Percentiles rank a stretch among this genome's conserved stretches.
Conservation (phyloP, 1,140 invertebrate species). For the Oreohelix idahoensis region DNA sequence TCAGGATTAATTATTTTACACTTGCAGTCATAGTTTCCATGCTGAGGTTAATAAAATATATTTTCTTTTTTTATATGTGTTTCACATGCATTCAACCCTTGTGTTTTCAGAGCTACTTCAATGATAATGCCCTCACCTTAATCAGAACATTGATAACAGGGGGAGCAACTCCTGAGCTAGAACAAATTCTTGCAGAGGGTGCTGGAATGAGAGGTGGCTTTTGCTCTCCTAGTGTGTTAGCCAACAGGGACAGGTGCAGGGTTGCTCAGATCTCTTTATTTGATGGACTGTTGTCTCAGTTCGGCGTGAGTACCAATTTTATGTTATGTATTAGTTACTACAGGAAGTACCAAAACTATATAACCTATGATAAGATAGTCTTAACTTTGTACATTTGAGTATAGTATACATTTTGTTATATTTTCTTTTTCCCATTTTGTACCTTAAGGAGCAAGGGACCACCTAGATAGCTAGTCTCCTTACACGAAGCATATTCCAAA, state of each 20-base stretch:
- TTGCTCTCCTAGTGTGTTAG: conserved; percentile 94
- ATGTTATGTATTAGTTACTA: background rate
- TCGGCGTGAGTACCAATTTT: conserved; percentile 77
- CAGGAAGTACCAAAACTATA: too few species aligned
- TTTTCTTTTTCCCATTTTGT: too few species aligned
- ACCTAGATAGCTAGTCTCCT: too few species aligned
- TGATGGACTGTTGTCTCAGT: conserved; percentile 96
- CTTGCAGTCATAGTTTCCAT: too few species aligned
- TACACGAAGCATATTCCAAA: too few species aligned
- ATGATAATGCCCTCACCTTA: conserved; percentile 98
- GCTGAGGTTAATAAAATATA: too few species aligned
- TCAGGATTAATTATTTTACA: too few species aligned
- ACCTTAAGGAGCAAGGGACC: too few species aligned
- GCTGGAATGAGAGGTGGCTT: conserved; percentile 97
- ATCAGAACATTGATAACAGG: conserved; percentile 98
- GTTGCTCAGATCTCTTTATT: conserved; percentile 98
- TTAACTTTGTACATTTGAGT: too few species aligned
- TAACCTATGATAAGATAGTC: too few species aligned
- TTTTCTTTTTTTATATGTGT: too few species aligned
- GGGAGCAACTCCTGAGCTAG: conserved; percentile 98
- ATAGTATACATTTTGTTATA: too few species aligned
- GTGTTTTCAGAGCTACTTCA: conserved; percentile 91
- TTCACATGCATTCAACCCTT: background rate
- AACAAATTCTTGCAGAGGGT: conserved; percentile 98
- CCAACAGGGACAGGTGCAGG: conserved; percentile 92